phyloP scores from a whole-genome alignment of 2,113 vertebrate genomes.

The Cervus canadensis region DNA sequence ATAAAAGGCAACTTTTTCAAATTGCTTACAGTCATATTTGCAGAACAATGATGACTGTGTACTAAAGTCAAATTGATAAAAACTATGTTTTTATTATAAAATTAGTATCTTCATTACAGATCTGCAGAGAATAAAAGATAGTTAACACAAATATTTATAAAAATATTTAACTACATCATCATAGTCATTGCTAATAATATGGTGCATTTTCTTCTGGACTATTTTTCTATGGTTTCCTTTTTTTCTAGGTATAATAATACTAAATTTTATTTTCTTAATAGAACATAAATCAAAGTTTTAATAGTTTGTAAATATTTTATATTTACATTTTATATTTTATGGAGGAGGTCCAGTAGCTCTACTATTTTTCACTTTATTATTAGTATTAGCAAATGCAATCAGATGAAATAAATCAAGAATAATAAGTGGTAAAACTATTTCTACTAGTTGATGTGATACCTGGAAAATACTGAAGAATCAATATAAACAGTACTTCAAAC shows the following conservation, averaged over 20 bases:
- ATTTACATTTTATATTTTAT: neutral
- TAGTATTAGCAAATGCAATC: neutral
- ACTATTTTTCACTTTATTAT: neutral
- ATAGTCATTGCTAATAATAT: neutral
- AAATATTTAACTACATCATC: neutral
- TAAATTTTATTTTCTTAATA: neutral
- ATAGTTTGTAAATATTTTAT: neutral
- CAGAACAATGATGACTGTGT: neutral
- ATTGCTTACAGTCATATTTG: neutral
- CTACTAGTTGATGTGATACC: neutral
- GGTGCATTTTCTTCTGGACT: neutral
- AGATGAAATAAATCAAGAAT: neutral
- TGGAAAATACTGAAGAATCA: neutral
- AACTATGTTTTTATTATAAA: neutral
- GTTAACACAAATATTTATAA: neutral
- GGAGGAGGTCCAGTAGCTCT: neutral
- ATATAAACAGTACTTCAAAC: neutral
- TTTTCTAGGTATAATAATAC: neutral
- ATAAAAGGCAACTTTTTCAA: neutral
- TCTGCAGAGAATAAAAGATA: neutral
- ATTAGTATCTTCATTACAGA: neutral
- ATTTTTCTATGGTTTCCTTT: neutral
- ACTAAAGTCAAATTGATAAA: neutral
- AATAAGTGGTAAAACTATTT: neutral
- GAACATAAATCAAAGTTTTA: neutral